Percentiles rank a stretch among this genome's conserved stretches.
These are phyloP conservation scores for Melanotaenia pygmaea DNA, from an alignment of 2,797 vertebrate genomes.

Conservation along the genomic window DNA sequence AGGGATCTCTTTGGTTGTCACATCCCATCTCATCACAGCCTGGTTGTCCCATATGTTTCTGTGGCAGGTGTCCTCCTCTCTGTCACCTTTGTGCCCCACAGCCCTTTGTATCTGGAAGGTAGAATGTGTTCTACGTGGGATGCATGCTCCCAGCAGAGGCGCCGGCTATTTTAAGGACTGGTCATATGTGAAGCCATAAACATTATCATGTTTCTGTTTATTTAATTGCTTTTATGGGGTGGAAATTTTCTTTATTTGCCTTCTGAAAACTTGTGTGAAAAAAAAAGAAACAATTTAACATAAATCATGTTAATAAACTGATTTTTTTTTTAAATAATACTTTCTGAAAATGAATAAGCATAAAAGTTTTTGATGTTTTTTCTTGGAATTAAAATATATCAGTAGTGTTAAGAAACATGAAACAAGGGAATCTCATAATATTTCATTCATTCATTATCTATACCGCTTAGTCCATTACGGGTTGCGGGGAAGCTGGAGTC, in stretches of 20 bases:
- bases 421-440: too few species aligned
- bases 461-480: too few species aligned
- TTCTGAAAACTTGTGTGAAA: neutral
- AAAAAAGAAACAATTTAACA: too few species aligned
- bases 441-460: too few species aligned
- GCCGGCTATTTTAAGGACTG: slow-evolving; percentile 44
- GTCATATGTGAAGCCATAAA: slow-evolving; percentile 10
- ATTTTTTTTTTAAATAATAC: too few species aligned
- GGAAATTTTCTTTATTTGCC: neutral
- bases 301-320: too few species aligned
- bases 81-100: slow-evolving; percentile 39
- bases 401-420: too few species aligned
- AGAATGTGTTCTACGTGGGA: slow-evolving; percentile 32
- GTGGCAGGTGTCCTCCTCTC: slow-evolving; percentile 60
- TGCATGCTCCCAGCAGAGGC: slow-evolving; percentile 26
- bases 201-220: slow-evolving; percentile 2
- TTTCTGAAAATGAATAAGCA: too few species aligned
- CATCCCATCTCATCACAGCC: slow-evolving; percentile 63
- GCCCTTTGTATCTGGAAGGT: slow-evolving; percentile 30
- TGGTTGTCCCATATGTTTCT: slow-evolving; percentile 62
- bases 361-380: too few species aligned
- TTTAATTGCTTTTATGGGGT: neutral
- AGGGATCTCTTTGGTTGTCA: slow-evolving; percentile 59
- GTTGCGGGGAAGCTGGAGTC: too few species aligned
- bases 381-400: too few species aligned